These are phyloP conservation scores for Halcyon badia DNA, from an alignment of 2,797 vertebrate species.

Conservation along the genomic window DNA sequence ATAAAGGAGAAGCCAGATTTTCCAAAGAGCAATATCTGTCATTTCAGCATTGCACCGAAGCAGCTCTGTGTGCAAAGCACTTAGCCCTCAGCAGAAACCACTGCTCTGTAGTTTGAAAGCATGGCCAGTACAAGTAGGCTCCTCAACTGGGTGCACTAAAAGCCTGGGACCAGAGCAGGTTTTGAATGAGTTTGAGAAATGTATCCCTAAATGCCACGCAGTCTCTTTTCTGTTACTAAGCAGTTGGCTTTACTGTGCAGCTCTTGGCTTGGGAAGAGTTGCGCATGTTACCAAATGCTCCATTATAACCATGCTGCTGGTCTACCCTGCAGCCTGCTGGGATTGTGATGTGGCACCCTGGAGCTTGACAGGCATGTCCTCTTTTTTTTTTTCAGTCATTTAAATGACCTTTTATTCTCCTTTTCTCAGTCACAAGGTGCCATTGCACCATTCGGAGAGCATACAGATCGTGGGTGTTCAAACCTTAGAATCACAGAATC, in stretches of 20 bases:
- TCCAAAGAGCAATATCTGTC: neutral
- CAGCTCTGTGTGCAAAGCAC: neutral
- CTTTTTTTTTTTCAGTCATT: neutral
- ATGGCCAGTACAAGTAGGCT: neutral
- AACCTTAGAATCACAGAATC: no score
- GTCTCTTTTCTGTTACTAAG: neutral
- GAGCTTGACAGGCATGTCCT: neutral
- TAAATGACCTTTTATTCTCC: neutral
- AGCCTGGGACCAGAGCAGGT: neutral
- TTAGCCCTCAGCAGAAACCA: neutral
- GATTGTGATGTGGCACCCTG: neutral
- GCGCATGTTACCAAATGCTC: neutral
- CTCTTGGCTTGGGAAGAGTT: neutral
- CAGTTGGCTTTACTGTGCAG: neutral
- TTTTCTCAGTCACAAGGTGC: neutral
- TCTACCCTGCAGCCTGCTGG: accelerated
- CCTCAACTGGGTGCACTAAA: neutral
- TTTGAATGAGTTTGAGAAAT: neutral
- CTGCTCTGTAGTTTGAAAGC: neutral
- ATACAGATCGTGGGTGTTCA: neutral
- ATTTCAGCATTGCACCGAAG: neutral
- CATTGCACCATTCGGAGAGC: accelerated
- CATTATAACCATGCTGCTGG: neutral
- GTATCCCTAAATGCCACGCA: accelerated
- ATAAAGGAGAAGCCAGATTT: neutral